phyloP scores from a whole-genome alignment of 2,113 vertebrate genomes.

The Bubo bubo region DNA sequence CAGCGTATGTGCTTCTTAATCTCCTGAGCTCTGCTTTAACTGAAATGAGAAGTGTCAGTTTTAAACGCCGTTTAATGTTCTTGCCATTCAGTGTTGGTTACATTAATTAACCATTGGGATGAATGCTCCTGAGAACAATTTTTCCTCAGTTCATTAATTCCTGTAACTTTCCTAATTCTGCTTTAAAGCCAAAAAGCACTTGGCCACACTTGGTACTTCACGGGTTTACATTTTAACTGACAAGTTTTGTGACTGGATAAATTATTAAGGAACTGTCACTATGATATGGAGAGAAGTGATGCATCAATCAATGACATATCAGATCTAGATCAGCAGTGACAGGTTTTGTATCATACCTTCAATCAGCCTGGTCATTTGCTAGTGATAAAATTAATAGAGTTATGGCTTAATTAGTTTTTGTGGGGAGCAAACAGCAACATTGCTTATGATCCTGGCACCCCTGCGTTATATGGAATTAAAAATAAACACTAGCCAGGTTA shows the following conservation, averaged over 20 bases:
- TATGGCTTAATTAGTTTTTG: background rate
- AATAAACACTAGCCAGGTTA: background rate
- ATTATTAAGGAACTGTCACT: background rate
- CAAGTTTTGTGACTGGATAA: background rate
- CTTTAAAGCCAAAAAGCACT: background rate
- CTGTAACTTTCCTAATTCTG: background rate
- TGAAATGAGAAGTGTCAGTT: background rate
- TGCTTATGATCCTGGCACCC: background rate
- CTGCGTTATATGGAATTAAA: background rate
- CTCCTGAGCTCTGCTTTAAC: background rate
- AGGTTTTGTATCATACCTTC: background rate
- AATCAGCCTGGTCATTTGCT: background rate
- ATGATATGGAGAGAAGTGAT: background rate
- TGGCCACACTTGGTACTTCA: background rate
- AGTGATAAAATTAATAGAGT: background rate
- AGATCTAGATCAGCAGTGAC: background rate
- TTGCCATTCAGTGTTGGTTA: background rate
- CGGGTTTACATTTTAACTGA: background rate
- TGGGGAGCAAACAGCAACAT: background rate
- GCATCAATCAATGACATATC: background rate
- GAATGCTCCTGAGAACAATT: background rate
- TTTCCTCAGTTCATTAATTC: conserved; percentile 1
- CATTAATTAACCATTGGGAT: background rate
- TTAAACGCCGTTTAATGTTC: background rate
- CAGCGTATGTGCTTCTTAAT: conserved; percentile 83